A percentile compares a stretch with the other conserved stretches of the same genome.
Conservation (phyloP, 2,113 vertebrate genomes). For the Lepisosteus osseus region DNA sequence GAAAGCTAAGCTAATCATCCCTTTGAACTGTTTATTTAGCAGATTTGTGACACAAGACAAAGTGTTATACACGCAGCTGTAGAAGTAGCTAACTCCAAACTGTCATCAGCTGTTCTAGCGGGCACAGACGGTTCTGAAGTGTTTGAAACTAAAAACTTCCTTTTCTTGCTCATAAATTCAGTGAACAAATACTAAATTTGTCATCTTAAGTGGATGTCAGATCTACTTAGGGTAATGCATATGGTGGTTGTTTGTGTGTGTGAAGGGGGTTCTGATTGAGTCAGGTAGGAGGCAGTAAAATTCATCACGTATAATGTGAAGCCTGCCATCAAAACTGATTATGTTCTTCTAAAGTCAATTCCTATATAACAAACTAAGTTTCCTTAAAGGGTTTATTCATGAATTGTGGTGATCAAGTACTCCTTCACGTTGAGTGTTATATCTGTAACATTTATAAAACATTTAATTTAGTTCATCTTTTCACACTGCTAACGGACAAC, state of each 20-base stretch:
- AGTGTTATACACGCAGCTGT: background rate
- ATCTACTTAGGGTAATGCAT: background rate
- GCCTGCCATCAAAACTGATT: constrained; percentile 23
- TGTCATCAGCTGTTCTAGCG: background rate
- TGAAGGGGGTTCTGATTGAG: constrained; percentile 20
- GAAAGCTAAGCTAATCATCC: background rate
- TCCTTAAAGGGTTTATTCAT: constrained; percentile 6
- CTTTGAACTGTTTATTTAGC: background rate
- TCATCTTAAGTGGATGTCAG: background rate
- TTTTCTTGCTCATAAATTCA: constrained; percentile 2
- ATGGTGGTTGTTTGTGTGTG: background rate
- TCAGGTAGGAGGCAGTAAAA: background rate
- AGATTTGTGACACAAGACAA: background rate
- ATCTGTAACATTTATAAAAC: background rate
- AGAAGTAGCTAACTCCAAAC: background rate
- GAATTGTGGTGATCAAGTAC: constrained; percentile 17
- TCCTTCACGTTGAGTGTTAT: constrained; percentile 24
- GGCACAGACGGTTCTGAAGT: background rate
- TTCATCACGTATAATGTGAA: constrained; percentile 27
- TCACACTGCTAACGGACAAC: constrained; percentile 22
- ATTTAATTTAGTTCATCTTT: background rate
- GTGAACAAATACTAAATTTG: background rate
- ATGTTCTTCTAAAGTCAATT: constrained; percentile 28
- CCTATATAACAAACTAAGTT: constrained; percentile 20
- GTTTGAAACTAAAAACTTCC: background rate